Base-by-base conservation (phyloP, 2,888 invertebrate species). In the Eupithecia exiguata region DNA sequence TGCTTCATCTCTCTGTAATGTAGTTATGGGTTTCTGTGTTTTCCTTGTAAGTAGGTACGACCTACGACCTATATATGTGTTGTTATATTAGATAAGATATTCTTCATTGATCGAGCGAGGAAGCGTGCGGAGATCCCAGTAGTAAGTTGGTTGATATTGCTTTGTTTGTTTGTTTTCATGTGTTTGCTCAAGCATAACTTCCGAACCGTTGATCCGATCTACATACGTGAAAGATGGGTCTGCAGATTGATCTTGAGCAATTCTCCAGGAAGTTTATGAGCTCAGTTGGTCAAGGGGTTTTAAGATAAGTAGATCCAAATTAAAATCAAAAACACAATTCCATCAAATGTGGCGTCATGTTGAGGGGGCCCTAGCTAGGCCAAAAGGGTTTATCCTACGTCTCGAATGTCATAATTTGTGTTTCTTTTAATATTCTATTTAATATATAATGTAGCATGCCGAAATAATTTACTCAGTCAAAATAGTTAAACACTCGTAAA, bases 61-160 rank as follows among this genome's bases (percentile, higher is more conserved):
- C 74, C 77, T 78, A 12, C 14, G 25, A 14, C 75, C 78, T 79
- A 78, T 82, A 79, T 14, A 14, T 40, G 12, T 78, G 77, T 79
- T 79, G 74, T 72, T 78, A 70, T 82, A 84, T 82, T 81, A 77
- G 73, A 82, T 83, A 82, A 83, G 79, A 74, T 25, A 70, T 74
- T 69, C 58, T 71, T 66, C 38, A 36, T 36, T 65, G 63, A 67
- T 70, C 49, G 43, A 62, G 58, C 21, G 40, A 21, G 40, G 18
- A 36, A 62, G 63, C 30, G 35, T 21, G 21, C 12, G 16, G 35
- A 21, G 58, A 25, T 58, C 58, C 12, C 53, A 53, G 53, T 25
- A 12, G 25, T 58, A 5, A 58, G 25, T 58, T 21, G 25, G 21
- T 5, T 5, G 25, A 58, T 58, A 21, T 58, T 25, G 25, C 5